Percentiles rank a stretch among this genome's conserved stretches.
These are phyloP conservation scores for Scatophagus argus DNA, from an alignment of 2,113 vertebrate species.

Conservation along the genomic window DNA sequence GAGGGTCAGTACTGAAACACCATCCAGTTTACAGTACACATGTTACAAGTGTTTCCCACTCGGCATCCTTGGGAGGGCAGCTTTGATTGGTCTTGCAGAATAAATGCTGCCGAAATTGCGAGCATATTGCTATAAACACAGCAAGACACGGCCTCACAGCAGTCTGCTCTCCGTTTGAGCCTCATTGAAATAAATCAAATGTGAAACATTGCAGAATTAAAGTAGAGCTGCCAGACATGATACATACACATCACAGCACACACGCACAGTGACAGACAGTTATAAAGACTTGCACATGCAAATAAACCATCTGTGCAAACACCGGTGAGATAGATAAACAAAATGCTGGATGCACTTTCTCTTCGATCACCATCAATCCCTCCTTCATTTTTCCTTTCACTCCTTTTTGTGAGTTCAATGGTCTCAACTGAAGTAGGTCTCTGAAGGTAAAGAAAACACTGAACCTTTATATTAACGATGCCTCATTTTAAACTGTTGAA, in stretches of 20 bases:
- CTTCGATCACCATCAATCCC: neutral
- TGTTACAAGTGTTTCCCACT: conserved; percentile 70
- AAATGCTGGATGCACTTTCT: conserved; percentile 19
- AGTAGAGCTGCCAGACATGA: conserved; percentile 57
- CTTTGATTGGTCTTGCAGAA: conserved; percentile 74
- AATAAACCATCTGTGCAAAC: conserved; percentile 52
- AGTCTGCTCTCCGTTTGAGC: conserved; percentile 71
- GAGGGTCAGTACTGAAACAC: conserved; percentile 67
- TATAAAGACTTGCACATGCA: conserved; percentile 36
- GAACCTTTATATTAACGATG: neutral
- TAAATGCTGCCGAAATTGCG: conserved; percentile 78
- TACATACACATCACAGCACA: conserved; percentile 44
- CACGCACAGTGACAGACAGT: conserved; percentile 26
- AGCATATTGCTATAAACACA: conserved; percentile 82
- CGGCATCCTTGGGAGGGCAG: conserved; percentile 73
- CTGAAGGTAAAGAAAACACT: neutral
- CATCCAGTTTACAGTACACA: conserved; percentile 68
- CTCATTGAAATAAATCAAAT: conserved; percentile 73
- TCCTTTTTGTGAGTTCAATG: neutral
- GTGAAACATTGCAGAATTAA: conserved; percentile 72
- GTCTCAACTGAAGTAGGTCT: neutral
- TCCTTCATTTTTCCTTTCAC: neutral
- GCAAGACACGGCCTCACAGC: conserved; percentile 61
- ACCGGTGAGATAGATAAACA: conserved; percentile 36
- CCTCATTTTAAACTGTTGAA: conserved; percentile 3